A percentile compares a stretch with the other conserved stretches of the same genome.
These are phyloP conservation scores for Pentamera pediparva DNA, from an alignment of 53 echinoderm and acorn worm genomes.

Conservation along the genomic window DNA sequence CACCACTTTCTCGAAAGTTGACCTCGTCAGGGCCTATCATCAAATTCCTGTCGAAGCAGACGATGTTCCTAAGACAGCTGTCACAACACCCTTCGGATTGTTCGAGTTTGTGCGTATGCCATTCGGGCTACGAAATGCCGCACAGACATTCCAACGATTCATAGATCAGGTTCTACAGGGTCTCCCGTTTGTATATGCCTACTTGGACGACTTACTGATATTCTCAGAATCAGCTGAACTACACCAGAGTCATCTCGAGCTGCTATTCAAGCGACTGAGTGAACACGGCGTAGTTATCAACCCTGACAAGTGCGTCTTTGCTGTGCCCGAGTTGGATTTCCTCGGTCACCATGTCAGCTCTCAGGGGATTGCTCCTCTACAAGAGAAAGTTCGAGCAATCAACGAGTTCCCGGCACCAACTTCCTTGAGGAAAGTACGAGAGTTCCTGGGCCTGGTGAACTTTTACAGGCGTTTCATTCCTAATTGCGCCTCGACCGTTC, in stretches of 20 bases:
- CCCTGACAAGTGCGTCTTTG: slow-evolving; percentile 28
- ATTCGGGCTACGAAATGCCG: slow-evolving; percentile 34
- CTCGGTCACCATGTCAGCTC: slow-evolving; percentile 4
- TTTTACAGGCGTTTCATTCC: slow-evolving; percentile 17
- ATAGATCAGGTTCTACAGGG: slow-evolving; percentile 23
- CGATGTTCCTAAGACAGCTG: slow-evolving; percentile 13
- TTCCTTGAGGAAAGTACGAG: slow-evolving; percentile 4
- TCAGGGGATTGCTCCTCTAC: slow-evolving; percentile 2
- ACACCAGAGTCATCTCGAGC: slow-evolving; percentile 5
- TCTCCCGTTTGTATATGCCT: slow-evolving; percentile 24
- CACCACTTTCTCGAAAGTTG: slow-evolving; percentile 1
- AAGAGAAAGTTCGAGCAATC: slow-evolving; percentile 3
- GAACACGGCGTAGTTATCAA: slow-evolving; percentile 12
- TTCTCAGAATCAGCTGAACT: not conserved
- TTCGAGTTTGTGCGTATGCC: slow-evolving; percentile 41
- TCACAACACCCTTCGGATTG: slow-evolving; percentile 26
- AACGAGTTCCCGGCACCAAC: slow-evolving; percentile 4
- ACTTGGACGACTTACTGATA: slow-evolving; percentile 40
- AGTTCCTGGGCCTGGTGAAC: slow-evolving; percentile 5
- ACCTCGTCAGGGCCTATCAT: slow-evolving; percentile 17
- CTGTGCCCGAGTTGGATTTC: slow-evolving; percentile 1
- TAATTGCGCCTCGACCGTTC: not conserved
- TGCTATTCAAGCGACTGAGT: not conserved
- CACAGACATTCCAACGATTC: slow-evolving; percentile 36
- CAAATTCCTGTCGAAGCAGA: slow-evolving; percentile 11